phyloP scores from a whole-genome alignment of 2,797 vertebrate species.

The Enteromius paludinosus region DNA sequence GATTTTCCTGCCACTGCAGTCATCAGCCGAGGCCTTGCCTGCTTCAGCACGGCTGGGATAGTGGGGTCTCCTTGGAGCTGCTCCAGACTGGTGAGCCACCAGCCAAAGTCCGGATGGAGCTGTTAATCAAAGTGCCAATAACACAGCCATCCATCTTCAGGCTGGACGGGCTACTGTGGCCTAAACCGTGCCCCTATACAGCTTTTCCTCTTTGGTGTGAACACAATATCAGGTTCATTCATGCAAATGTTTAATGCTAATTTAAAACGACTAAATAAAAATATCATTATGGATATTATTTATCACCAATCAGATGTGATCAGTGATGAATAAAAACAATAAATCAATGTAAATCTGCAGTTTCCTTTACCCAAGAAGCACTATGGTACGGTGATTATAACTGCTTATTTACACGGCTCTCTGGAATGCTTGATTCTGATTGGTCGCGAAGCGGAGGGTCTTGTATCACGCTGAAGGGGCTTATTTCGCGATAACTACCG shows the following conservation, averaged over 20 bases:
- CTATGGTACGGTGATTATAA: neutral
- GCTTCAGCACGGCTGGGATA: constrained; percentile 50
- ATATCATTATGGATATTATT: neutral
- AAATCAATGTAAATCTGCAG: neutral
- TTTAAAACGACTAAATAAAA: neutral
- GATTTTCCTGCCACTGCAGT: constrained; percentile 38
- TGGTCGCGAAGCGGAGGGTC: no score
- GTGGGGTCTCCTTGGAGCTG: constrained; percentile 49
- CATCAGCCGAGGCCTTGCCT: constrained; percentile 37
- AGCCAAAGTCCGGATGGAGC: constrained; percentile 47
- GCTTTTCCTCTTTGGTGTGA: constrained; percentile 34
- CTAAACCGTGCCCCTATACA: constrained; percentile 4
- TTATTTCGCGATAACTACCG: no score
- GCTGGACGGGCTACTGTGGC: constrained; percentile 10
- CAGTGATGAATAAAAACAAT: neutral
- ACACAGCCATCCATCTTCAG: constrained; percentile 40
- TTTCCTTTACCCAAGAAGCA: neutral
- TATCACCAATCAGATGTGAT: neutral
- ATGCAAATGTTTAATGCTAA: constrained; percentile 7
- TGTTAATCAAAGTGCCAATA: constrained; percentile 53
- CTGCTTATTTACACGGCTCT: no score
- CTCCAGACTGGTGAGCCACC: constrained; percentile 38
- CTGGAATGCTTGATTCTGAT: no score
- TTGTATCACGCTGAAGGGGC: no score
- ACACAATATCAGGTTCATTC: neutral